Evolutionary conservation across 1,140 invertebrate species (phyloP).

Genomic region (Hypothenemus hampei): DNA sequence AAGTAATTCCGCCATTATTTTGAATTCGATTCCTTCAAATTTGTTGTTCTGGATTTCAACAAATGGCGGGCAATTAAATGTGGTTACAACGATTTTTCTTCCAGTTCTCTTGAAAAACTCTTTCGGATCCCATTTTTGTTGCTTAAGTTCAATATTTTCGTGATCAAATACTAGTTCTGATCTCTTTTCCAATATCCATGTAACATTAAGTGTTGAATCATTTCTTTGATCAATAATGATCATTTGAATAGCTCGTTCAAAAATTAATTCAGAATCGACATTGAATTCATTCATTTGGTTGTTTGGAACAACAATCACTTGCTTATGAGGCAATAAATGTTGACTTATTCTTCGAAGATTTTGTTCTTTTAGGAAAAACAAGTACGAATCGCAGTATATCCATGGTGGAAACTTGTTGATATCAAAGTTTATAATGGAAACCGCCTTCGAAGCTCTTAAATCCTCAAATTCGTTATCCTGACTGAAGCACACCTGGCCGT

Average conservation of each 20-base stretch:
- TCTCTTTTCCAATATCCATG: neutral
- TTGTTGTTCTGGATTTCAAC: neutral
- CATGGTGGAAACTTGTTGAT: neutral
- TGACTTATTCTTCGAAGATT: neutral
- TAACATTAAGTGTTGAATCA: neutral
- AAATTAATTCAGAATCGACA: neutral
- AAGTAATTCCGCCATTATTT: constrained; percentile 2
- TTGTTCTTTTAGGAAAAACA: neutral
- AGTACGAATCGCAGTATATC: neutral
- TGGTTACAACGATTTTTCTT: constrained; percentile 4
- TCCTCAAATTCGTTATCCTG: neutral
- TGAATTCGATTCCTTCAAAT: constrained; percentile 8
- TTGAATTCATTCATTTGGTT: neutral
- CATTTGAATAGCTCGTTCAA: constrained; percentile 3
- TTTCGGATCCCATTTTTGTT: constrained; percentile 11
- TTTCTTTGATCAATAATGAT: neutral
- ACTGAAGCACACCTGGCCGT: neutral
- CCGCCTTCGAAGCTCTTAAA: neutral
- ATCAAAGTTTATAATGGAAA: neutral
- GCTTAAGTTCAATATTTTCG: neutral
- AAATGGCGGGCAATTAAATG: constrained; percentile 20
- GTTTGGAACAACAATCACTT: neutral
- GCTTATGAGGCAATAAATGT: constrained; percentile 1
- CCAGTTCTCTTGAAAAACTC: constrained; percentile 9
- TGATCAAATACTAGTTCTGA: neutral